phyloP scores from a whole-genome alignment of 2,113 vertebrate species.

The Malurus cyaneus region DNA sequence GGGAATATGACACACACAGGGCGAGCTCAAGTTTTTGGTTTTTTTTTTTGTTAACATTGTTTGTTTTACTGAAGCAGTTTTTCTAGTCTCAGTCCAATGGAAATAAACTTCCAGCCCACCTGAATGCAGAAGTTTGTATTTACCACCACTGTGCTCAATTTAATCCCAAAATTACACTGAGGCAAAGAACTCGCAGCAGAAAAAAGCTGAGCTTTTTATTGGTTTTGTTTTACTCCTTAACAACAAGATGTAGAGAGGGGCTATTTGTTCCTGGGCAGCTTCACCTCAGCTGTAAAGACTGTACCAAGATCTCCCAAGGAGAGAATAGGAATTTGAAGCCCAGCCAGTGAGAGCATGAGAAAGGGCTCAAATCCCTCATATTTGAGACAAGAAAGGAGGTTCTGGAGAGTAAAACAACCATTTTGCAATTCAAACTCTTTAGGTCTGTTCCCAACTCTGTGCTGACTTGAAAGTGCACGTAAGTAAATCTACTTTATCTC shows the following conservation, averaged over 20 bases:
- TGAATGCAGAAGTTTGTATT: neutral
- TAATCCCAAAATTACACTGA: neutral
- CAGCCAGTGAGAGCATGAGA: neutral
- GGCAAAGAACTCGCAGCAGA: neutral
- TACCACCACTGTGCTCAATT: neutral
- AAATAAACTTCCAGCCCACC: neutral
- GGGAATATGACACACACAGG: neutral
- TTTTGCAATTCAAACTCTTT: neutral
- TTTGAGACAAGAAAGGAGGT: neutral
- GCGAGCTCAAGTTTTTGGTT: neutral
- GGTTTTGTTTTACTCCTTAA: neutral
- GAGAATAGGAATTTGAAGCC: neutral
- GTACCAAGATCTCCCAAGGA: neutral
- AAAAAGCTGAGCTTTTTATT: neutral
- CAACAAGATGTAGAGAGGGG: neutral
- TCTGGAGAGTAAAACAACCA: neutral
- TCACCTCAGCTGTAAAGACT: neutral
- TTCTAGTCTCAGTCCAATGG: neutral
- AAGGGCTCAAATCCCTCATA: neutral
- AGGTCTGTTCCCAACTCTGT: neutral
- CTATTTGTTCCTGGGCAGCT: neutral
- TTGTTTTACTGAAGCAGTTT: neutral
- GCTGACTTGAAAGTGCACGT: fast-evolving
- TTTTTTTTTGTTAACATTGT: neutral
- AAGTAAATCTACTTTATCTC: neutral